Evolutionary conservation across 2,797 vertebrate species (phyloP).

Genomic region (Coccyzus lansbergi): DNA sequence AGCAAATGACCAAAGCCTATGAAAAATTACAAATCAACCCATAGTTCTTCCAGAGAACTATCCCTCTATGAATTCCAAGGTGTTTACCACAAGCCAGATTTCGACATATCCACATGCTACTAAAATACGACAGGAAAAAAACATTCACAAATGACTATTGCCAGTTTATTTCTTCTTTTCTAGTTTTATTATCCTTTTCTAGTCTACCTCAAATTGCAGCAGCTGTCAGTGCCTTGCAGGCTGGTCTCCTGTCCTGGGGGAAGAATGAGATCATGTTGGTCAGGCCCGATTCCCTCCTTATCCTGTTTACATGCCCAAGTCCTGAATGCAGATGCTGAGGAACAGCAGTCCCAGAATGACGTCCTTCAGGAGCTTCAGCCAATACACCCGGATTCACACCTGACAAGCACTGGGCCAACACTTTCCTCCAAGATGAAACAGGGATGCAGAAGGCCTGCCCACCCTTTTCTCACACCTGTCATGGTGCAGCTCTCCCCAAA

Average conservation of each 20-base stretch:
- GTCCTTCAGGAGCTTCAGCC: not conserved
- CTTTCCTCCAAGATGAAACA: not conserved
- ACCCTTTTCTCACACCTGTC: not conserved
- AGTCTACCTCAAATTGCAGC: not conserved
- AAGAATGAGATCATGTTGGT: not conserved
- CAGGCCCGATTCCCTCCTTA: not conserved
- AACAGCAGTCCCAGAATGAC: not conserved
- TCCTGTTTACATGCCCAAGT: not conserved
- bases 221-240: not conserved
- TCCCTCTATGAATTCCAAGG: not conserved
- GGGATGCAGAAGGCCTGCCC: fast-evolving
- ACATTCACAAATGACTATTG: not conserved
- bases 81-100: not conserved
- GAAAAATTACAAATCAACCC: not conserved
- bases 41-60: not conserved
- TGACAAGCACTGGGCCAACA: not conserved
- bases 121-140: not conserved
- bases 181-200: not conserved
- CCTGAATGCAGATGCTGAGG: not conserved
- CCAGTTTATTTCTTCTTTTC: not conserved
- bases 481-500: fast-evolving
- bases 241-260: not conserved
- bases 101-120: not conserved
- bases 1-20: not conserved
- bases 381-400: not conserved